These are phyloP conservation scores for Achroia grisella DNA, from an alignment of 1,140 invertebrate genomes.

Conservation along the genomic window DNA sequence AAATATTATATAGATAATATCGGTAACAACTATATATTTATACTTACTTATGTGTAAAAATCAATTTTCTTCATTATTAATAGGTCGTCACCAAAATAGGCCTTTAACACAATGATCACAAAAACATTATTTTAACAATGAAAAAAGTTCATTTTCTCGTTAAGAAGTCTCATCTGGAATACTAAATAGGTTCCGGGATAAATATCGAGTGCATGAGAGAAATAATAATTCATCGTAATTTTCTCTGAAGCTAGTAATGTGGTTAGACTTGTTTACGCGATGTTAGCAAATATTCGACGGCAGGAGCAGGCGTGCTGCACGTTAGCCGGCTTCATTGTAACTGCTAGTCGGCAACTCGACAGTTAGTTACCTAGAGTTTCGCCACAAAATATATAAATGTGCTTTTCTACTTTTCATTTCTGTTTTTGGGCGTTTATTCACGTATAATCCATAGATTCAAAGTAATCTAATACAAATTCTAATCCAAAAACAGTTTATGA, in stretches of 20 bases:
- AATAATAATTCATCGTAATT: slow-evolving; percentile 16
- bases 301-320: slow-evolving; percentile 27
- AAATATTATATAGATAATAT: too few species aligned
- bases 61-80: background rate
- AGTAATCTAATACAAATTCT: too few species aligned
- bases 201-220: slow-evolving; percentile 5
- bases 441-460: too few species aligned
- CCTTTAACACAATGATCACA: slow-evolving; percentile 6
- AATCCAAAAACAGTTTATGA: too few species aligned
- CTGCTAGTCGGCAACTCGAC: slow-evolving; percentile 25
- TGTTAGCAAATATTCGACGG: slow-evolving; percentile 11
- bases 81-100: background rate
- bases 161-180: slow-evolving; percentile 1
- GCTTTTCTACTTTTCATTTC: too few species aligned
- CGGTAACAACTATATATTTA: too few species aligned
- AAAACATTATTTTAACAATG: background rate
- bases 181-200: background rate
- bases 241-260: slow-evolving; percentile 4
- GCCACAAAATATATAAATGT: too few species aligned
- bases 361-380: background rate
- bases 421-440: too few species aligned
- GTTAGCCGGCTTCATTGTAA: slow-evolving; percentile 37
- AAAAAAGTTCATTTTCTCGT: slow-evolving; percentile 1
- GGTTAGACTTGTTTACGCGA: slow-evolving; percentile 24
- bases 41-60: slow-evolving; percentile 3